Conservation (phyloP, 92 coral and sea anemone genomes). For the Siderastrea radians region DNA sequence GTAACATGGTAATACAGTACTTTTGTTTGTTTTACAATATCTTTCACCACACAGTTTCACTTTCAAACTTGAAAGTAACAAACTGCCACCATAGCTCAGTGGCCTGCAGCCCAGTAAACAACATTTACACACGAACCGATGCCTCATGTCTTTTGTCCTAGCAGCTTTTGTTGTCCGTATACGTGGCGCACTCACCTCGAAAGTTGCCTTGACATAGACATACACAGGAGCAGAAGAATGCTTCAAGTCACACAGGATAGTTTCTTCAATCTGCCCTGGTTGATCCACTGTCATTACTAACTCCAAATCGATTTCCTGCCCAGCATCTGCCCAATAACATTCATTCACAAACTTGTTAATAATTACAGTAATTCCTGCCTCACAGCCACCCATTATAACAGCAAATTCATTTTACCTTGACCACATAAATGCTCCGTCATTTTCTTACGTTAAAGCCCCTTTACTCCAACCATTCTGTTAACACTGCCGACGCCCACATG, state of each 20-base stretch:
- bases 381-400: no score
- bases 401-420: no score
- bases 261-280: conserved; percentile 76
- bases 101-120: neutral
- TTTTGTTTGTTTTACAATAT: no score
- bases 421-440: neutral
- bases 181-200: conserved; percentile 71
- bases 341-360: neutral
- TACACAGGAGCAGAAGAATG: conserved; percentile 89
- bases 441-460: neutral
- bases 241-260: conserved; percentile 82
- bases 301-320: conserved; percentile 68
- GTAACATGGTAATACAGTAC: no score
- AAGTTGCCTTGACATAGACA: conserved; percentile 80
- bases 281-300: conserved; percentile 58
- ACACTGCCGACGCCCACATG: no score
- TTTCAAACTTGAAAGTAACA: no score
- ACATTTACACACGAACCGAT: neutral
- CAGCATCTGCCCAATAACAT: conserved; percentile 62
- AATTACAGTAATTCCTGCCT: no score
- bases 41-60: no score
- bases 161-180: neutral
- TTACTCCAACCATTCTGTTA: neutral
- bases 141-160: neutral
- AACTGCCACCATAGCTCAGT: neutral